Conservation (phyloP, 2,113 vertebrate genomes). For the Raja brachyura region DNA sequence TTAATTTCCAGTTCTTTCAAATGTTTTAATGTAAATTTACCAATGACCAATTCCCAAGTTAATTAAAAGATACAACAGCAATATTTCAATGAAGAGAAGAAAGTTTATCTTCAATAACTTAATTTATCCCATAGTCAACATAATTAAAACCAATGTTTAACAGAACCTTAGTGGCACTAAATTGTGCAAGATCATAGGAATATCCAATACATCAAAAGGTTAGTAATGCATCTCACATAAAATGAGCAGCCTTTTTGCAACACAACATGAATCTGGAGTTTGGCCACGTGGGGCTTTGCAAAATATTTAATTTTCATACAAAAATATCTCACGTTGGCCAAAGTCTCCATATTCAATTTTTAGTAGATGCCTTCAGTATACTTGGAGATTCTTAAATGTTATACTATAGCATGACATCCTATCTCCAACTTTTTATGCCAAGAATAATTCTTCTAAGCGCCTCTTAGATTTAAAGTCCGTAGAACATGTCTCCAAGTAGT, state of each 20-base stretch:
- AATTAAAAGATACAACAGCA: too few relatives aligned
- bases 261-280: background rate
- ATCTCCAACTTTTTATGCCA: background rate
- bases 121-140: too few relatives aligned
- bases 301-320: background rate
- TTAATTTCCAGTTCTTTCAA: too few relatives aligned
- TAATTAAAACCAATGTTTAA: background rate
- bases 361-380: background rate
- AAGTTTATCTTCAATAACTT: too few relatives aligned
- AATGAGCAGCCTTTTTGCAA: background rate
- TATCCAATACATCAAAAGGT: background rate
- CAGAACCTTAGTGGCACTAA: background rate
- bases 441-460: background rate
- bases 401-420: background rate
- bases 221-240: background rate
- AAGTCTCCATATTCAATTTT: background rate
- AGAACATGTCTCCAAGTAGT: too few relatives aligned
- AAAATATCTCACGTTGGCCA: background rate
- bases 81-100: too few relatives aligned
- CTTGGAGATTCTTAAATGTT: background rate
- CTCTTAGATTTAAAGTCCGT: background rate
- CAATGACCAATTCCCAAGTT: too few relatives aligned
- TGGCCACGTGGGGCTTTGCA: background rate
- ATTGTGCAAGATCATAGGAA: background rate
- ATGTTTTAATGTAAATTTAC: too few relatives aligned